These are phyloP conservation scores for Pseudolaguvia tuberculata DNA, from an alignment of 2,113 vertebrate genomes.

Conservation along the genomic window DNA sequence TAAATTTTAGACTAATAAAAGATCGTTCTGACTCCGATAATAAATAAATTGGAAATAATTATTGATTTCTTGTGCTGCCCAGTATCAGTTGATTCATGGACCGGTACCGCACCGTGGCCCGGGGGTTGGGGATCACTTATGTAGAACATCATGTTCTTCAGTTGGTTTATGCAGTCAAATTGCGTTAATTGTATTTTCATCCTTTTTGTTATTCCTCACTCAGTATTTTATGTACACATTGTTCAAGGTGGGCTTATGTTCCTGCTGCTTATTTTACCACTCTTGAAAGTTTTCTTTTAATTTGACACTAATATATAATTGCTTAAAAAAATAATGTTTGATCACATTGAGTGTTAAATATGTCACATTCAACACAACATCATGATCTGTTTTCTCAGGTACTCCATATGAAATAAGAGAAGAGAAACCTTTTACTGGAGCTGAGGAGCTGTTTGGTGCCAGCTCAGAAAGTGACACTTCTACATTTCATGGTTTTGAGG, in stretches of 20 bases:
- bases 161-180: not conserved
- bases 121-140: too few relatives aligned
- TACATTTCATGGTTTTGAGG: constrained; percentile 97
- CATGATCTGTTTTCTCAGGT: constrained; percentile 65
- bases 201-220: not conserved
- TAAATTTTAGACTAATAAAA: too few relatives aligned
- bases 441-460: constrained; percentile 97
- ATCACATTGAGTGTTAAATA: not conserved
- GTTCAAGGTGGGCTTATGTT: too few relatives aligned
- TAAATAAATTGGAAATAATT: too few relatives aligned
- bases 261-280: not conserved
- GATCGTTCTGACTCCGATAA: too few relatives aligned
- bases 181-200: not conserved
- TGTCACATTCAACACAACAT: not conserved
- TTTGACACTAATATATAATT: not conserved
- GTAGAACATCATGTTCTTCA: not conserved
- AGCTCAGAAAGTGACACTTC: constrained; percentile 97
- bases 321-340: not conserved
- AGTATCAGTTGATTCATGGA: too few relatives aligned
- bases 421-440: constrained; percentile 77
- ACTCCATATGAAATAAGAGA: constrained; percentile 83
- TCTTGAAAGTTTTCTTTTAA: not conserved
- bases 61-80: too few relatives aligned
- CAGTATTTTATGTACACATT: not conserved
- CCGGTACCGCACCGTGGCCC: too few relatives aligned